Evolutionary conservation across 2,797 vertebrate genomes (phyloP), one percentile per base, ranked within the genome.

Genomic region (Botia almorhae): DNA sequence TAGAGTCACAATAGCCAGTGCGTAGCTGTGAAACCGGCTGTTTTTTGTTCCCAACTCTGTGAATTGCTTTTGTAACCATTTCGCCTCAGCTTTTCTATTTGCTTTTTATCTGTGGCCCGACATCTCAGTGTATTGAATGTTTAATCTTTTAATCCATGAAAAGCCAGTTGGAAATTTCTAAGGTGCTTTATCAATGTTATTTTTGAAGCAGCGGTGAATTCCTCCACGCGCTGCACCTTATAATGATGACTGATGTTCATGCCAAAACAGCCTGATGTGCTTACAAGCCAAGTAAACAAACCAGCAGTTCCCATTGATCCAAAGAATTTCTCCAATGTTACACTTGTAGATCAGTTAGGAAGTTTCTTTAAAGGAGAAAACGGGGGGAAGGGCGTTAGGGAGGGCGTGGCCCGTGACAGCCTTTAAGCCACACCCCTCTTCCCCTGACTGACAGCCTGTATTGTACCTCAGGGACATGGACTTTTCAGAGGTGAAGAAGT

Each of bases 391-490:
- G 58, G 48, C 50, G 60, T 23, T 2, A 70, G 71, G 80, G 8
- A 68, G 85, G 80, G 82, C 55, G 33, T 69, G 87, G 80, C 80
- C 70, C 46, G 36, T 36, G 39, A 43, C 5, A 7, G 39, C 8
- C 39, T 55, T 12, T 53, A 67, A 83, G 81, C 78, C 60, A 73
- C 69, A 21, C 84, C 82, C 19, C 21, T 11, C 76, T 12, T 39
- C 85, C 87, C 89, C 86, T 91, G 88, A 91, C 89, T 91, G 92
- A 92, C 89, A 90, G 91, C 91, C 92, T 93, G 92, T 91, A 91
- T 90, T 88, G 95, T 96, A 96, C 96, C 97, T 98, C 97, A 98
- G 97, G 97, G 97, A 98, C 93, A 91, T 93, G 91, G 90, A 81
- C 90, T 91, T 91, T 90, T 93, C 89, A 90, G 93, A 95, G 95